A percentile compares a stretch with the other conserved stretches of the same genome.
Evolutionary conservation across 2,888 invertebrate species (phyloP).

Genomic region (Drosophila phalerata): DNA sequence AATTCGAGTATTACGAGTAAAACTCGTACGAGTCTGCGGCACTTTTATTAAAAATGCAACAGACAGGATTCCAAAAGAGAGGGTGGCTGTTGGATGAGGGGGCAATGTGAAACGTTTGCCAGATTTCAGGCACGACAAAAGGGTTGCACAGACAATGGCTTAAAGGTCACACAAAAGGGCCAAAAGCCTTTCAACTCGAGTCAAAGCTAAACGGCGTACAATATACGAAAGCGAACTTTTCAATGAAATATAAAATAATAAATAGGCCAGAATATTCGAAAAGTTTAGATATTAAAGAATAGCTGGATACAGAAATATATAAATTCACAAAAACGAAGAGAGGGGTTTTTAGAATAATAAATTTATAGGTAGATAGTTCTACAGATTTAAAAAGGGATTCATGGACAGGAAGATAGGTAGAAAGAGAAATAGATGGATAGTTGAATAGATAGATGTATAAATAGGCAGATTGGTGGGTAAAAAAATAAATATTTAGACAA

Average conservation of each 20-base stretch:
- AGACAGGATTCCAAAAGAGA: constrained; percentile 14
- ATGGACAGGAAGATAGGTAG: neutral
- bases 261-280: constrained; percentile 7
- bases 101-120: constrained; percentile 18
- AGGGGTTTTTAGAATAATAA: neutral
- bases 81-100: too few species aligned
- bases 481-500: too few species aligned
- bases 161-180: constrained; percentile 29
- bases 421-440: neutral
- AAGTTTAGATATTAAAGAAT: neutral
- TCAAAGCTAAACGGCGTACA: constrained; percentile 12
- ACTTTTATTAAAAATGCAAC: constrained; percentile 60
- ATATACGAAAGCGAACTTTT: neutral
- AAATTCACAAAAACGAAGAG: neutral
- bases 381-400: too few species aligned
- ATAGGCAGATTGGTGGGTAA: too few species aligned
- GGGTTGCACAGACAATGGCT: constrained; percentile 41
- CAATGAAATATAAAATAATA: constrained; percentile 10
- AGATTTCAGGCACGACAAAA: constrained; percentile 32
- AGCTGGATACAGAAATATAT: neutral
- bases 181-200: constrained; percentile 12
- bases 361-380: neutral
- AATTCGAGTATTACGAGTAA: constrained; percentile 47
- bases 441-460: neutral
- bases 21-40: constrained; percentile 31